A percentile compares a stretch with the other conserved stretches of the same genome.
phyloP scores from a whole-genome alignment of 2,888 invertebrate genomes.

The Cancer borealis region DNA sequence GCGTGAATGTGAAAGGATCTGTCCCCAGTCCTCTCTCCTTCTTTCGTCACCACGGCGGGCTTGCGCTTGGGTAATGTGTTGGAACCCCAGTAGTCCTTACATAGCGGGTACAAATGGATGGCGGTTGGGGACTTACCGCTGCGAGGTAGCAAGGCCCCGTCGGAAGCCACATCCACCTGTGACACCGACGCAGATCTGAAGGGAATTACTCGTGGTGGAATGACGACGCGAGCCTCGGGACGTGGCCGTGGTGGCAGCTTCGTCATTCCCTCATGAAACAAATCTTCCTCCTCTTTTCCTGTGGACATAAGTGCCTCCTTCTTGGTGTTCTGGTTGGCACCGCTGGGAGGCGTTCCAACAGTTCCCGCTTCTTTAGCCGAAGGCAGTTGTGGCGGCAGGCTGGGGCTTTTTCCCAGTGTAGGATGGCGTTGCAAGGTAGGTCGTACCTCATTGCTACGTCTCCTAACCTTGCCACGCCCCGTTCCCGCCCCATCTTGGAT shows the following conservation, averaged over 20 bases:
- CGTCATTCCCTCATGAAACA: conserved; percentile 56
- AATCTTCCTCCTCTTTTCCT: conserved; percentile 63
- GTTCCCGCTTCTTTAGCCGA: conserved; percentile 51
- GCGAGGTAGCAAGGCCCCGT: conserved; percentile 82
- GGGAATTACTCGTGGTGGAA: conserved; percentile 84
- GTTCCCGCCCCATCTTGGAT: conserved; percentile 37
- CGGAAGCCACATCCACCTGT: conserved; percentile 88
- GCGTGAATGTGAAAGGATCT: conserved; percentile 30
- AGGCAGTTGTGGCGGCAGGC: conserved; percentile 67
- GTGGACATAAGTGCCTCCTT: neutral
- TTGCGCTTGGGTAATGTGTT: conserved; percentile 73
- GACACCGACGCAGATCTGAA: conserved; percentile 93
- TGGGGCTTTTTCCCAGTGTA: conserved; percentile 67
- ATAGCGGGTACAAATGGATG: conserved; percentile 65
- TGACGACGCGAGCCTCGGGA: conserved; percentile 63
- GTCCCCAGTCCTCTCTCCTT: conserved; percentile 49
- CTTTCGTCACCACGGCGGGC: conserved; percentile 57
- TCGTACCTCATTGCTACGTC: conserved; percentile 54
- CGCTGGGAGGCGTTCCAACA: conserved; percentile 16
- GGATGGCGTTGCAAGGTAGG: conserved; percentile 51
- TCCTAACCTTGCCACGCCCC: conserved; percentile 44
- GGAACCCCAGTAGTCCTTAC: conserved; percentile 69
- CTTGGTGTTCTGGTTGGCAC: neutral
- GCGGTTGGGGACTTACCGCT: conserved; percentile 75
- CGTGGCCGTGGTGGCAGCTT: conserved; percentile 67